Conservation (phyloP, 2,888 invertebrate genomes). For the Mongoloraphidia duomilia region DNA sequence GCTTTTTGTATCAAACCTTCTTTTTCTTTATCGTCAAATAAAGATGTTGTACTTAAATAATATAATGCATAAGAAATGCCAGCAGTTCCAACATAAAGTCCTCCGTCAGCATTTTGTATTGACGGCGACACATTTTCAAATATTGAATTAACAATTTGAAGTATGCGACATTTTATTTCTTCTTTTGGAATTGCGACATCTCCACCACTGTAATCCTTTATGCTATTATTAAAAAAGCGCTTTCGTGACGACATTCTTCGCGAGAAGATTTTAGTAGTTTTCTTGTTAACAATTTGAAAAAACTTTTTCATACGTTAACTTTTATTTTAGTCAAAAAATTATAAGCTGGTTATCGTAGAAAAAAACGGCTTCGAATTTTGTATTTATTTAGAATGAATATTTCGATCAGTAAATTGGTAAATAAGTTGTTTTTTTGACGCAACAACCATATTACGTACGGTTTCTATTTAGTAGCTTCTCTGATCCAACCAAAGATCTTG, state of each 20-base stretch:
- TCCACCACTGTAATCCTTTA: conserved; percentile 6
- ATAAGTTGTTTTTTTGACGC: no score
- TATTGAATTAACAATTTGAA: conserved; percentile 20
- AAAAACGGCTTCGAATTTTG: no score
- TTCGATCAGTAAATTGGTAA: no score
- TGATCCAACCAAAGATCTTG: no score
- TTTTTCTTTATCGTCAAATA: conserved; percentile 29
- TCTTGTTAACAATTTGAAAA: no score
- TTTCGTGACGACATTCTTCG: conserved; percentile 1
- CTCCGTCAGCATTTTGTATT: conserved; percentile 35
- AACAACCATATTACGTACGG: no score
- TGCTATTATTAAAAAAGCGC: conserved; percentile 8
- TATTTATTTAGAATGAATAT: no score
- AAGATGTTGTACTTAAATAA: conserved; percentile 43
- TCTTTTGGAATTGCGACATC: conserved; percentile 8
- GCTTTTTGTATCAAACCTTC: conserved; percentile 40
- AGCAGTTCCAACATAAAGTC: conserved; percentile 52
- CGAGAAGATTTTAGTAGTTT: no score
- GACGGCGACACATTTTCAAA: conserved; percentile 22
- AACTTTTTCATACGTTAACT: no score
- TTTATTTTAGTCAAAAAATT: no score
- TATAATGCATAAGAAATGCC: conserved; percentile 68
- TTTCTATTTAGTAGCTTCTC: no score
- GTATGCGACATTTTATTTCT: conserved; percentile 9
- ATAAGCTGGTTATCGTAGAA: no score